Conservation (phyloP, 2,888 invertebrate species). For the Andrena camellia region DNA sequence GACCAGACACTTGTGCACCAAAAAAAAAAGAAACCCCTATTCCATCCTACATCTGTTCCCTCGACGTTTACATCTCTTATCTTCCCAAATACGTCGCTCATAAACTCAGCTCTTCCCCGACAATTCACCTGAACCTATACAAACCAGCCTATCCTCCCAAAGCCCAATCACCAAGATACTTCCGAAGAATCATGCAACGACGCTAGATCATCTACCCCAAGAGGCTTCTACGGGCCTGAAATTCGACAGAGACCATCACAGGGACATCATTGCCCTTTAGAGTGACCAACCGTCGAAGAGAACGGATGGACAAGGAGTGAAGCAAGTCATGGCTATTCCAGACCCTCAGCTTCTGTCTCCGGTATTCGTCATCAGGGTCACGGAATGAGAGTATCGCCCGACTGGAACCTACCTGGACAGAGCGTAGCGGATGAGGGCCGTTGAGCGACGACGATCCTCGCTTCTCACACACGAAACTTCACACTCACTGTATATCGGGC, state of each 20-base stretch:
- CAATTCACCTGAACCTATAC: no score
- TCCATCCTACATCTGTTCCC: no score
- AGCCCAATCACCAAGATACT: no score
- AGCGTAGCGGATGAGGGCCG: constrained; percentile 56
- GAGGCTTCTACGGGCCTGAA: no score
- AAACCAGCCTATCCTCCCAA: no score
- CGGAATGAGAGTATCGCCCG: not conserved
- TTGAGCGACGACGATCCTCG: constrained; percentile 25
- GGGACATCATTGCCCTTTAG: not conserved
- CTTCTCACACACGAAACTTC: constrained; percentile 36
- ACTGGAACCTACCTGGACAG: constrained; percentile 70
- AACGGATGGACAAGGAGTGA: not conserved
- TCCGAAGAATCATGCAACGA: no score
- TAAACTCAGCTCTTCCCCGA: no score
- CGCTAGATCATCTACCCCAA: no score
- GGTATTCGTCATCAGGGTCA: constrained; percentile 25
- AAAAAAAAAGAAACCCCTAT: no score
- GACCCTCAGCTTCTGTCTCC: not conserved
- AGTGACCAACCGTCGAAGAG: not conserved
- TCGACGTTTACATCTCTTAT: no score
- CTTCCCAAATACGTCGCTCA: no score
- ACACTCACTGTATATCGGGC: constrained; percentile 47
- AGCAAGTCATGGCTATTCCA: not conserved
- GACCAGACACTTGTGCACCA: no score
- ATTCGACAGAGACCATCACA: not conserved